These are phyloP conservation scores for Ploceus nigricollis DNA, from an alignment of 2,113 vertebrate genomes.

Conservation along the genomic window DNA sequence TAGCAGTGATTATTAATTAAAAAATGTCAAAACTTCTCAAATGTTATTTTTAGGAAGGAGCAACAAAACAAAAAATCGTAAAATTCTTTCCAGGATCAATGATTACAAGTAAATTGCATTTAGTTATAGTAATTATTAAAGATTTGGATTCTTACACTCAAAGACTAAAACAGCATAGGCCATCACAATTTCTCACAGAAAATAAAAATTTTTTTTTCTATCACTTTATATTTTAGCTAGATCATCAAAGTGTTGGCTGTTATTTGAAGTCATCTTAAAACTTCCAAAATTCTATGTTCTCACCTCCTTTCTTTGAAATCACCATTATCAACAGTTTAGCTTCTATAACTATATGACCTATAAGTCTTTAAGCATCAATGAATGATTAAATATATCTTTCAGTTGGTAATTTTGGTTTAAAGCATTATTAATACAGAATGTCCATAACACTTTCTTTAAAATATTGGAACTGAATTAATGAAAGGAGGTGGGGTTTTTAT, in stretches of 20 bases:
- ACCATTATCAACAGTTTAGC: neutral
- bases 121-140: neutral
- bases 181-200: neutral
- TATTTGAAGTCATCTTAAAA: neutral
- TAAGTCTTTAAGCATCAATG: neutral
- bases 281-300: neutral
- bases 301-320: conserved; percentile 3
- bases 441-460: conserved; percentile 35
- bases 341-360: neutral
- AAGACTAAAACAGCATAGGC: neutral
- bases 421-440: neutral
- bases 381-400: neutral
- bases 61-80: neutral
- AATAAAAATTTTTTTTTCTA: neutral
- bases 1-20: neutral
- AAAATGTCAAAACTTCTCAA: neutral
- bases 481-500: conserved; percentile 25
- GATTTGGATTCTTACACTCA: neutral
- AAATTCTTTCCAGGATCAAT: neutral
- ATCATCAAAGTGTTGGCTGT: neutral
- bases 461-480: conserved; percentile 24
- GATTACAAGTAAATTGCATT: neutral
- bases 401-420: conserved; percentile 27
- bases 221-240: neutral
- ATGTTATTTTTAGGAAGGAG: neutral